Conservation (phyloP, 2,797 vertebrate genomes). For the Lacerta agilis region DNA sequence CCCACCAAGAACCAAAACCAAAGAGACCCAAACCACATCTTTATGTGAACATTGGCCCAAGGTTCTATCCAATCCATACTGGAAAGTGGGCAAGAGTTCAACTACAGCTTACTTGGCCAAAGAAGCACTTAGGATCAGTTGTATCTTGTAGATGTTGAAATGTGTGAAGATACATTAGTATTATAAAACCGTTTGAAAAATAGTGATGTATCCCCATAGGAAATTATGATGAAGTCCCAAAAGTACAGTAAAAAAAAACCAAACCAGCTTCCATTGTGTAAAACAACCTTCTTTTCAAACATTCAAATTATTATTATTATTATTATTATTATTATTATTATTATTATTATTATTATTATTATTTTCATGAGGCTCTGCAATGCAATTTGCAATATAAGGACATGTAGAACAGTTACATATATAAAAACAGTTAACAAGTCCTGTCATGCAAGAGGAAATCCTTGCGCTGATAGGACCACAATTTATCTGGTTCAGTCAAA, state of each 20-base stretch:
- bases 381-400: too few species aligned
- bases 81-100: conserved; percentile 35
- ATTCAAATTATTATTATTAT: not conserved
- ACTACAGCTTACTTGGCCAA: conserved; percentile 35
- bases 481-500: too few species aligned
- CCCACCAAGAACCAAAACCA: not conserved
- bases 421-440: not conserved
- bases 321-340: too few species aligned
- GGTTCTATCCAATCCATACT: conserved; percentile 29
- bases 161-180: conserved; percentile 30
- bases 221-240: conserved; percentile 1
- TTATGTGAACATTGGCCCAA: not conserved
- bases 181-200: conserved; percentile 14
- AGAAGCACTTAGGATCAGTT: conserved; percentile 55
- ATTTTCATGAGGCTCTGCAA: too few species aligned
- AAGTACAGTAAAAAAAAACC: not conserved
- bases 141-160: conserved; percentile 47
- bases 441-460: too few species aligned
- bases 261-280: not conserved
- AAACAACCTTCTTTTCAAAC: not conserved
- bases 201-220: not conserved
- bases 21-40: conserved; percentile 29
- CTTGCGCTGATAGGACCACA: too few species aligned
- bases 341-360: too few species aligned
- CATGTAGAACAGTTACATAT: not conserved